Evolutionary conservation across 2,888 invertebrate species (phyloP).

Genomic region (Deladenus siricidicola): DNA sequence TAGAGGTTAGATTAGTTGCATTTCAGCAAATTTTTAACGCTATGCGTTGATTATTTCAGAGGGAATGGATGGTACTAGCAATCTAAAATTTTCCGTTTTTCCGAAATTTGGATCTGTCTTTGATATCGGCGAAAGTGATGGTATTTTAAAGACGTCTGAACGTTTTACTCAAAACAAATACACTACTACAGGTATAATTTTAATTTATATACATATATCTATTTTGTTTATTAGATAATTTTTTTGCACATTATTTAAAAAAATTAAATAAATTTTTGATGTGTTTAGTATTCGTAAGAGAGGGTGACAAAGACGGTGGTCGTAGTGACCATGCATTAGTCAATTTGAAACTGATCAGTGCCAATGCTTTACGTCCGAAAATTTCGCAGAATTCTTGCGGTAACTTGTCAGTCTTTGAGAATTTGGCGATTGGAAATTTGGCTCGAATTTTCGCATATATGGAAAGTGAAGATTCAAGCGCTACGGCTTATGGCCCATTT

Average conservation of each 20-base stretch:
- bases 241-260: not conserved
- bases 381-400: conserved; percentile 44
- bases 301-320: conserved; percentile 4
- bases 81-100: conserved; percentile 11
- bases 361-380: conserved; percentile 19
- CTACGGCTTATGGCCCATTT: not conserved
- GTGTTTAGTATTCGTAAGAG: conserved; percentile 16
- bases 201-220: no score
- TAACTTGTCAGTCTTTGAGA: conserved; percentile 37
- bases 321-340: conserved; percentile 19
- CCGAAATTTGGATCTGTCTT: conserved; percentile 17
- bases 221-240: no score
- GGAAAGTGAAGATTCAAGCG: no score
- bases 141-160: conserved; percentile 19
- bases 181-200: conserved; percentile 4
- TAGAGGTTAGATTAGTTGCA: conserved; percentile 18
- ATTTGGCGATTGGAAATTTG: conserved; percentile 24
- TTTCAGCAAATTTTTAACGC: conserved; percentile 1
- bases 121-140: conserved; percentile 16
- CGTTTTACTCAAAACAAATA: conserved; percentile 1
- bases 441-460: conserved; percentile 32
- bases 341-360: conserved; percentile 1
- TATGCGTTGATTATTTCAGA: not conserved
- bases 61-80: not conserved
- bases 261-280: not conserved